Base-by-base conservation (phyloP, 2,797 vertebrate species). In the Pitangus sulphuratus region DNA sequence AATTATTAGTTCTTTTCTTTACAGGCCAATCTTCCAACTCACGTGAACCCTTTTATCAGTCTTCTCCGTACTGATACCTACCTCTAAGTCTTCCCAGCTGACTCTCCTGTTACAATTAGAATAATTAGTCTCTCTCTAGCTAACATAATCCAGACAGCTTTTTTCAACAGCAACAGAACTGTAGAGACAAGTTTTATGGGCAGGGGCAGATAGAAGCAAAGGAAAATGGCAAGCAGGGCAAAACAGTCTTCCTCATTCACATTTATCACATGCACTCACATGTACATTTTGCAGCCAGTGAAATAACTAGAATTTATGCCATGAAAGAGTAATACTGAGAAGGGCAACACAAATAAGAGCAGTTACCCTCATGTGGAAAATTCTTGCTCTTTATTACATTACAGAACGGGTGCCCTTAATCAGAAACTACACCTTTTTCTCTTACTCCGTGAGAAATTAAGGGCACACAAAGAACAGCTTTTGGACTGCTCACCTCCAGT, bases 401-500 rank as follows among this genome's bases (percentile, higher is more conserved):
- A 58, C 26, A 44, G 19, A 93, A 54, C 20, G 53, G 8, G 19
- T 48, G 13, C 48, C 30, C 40, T 81, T 69, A 61, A 84, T 47
- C 2, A 15, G 58, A 77, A 91, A 51, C 60, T 28, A 21, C 33
- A 31, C 56, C 24, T 42, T 72, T 80, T 72, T 64, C 18, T 65
- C 21, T 70, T 15, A 16, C 17, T 71, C 56, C 21, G 4, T 15
- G 37, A 37, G 22, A 76, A 72, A 68, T 17, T 1, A 76, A 31
- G 48, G 74, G 48, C 31, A 9, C 26, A 44, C 40, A 24, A 30
- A 68, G 50, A 51, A 19, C 5, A 40, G 58, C 31, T 44, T 68
- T 64, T 28, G 62, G 42, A 28, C 2, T 31, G 37, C 98, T 97
- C 86, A 99, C 99, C 98, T 99, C 98, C 89, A 99, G 97, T 56